Base-by-base conservation (phyloP, 2,113 vertebrate genomes). In the Dicerorhinus sumatrensis region DNA sequence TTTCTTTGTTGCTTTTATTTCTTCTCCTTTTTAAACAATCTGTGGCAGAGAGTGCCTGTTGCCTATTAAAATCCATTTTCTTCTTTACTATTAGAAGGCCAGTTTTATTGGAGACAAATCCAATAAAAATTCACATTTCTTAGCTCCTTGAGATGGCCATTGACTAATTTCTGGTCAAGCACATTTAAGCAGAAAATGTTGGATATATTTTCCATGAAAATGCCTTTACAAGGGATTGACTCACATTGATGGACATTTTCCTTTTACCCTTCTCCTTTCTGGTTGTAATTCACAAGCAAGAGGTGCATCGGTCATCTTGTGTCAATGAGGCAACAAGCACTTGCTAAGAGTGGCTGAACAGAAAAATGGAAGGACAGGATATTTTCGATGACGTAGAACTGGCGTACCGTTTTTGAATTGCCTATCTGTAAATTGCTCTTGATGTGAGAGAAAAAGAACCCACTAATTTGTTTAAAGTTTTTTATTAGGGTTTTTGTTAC, bases 61-160 rank as follows among this genome's bases (percentile, higher is more conserved):
- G 56, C 14, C 17, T 48, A 51, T 51, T 82, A 86, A 91, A 75
- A 83, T 29, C 2, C 6, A 56, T 17, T 82, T 92, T 86, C 18
- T 81, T 77, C 27, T 86, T 92, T 72, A 42, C 23, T 92, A 69
- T 51, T 1, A 69, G 18, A 91, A 56, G 29, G 9, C 36, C 9
- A 67, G 6, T 31, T 94, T 92, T 83, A 56, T 9, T 56, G 2
- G 31, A 75, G 21, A 83, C 2, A 83, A 20, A 79, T 36, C 8
- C 60, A 88, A 81, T 84, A 89, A 83, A 89, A 89, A 80, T 73
- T 31, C 72, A 73, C 2, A 67, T 88, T 88, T 90, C n/a, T 94
- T 92, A 89, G 31, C 14, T 96, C 23, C 27, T 14, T 67, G 3
- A 56, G 2, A 90, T 62, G 8, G 0, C n/a, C 9, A 56, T 77